These are phyloP conservation scores for Notodonta ziczac DNA, from an alignment of 2,888 invertebrate genomes.

Conservation along the genomic window DNA sequence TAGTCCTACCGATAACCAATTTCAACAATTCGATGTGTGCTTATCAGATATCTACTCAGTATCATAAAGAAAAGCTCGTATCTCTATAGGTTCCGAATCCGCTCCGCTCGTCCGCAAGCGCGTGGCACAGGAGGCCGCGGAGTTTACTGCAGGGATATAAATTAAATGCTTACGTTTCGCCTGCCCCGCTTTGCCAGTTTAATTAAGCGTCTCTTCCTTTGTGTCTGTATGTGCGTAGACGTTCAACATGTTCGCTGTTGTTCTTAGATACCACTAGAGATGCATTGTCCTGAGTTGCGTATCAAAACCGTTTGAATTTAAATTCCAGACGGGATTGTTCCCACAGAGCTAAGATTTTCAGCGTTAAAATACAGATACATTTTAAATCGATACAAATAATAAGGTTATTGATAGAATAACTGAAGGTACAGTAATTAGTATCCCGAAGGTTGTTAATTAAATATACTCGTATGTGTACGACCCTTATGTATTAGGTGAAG, in stretches of 20 bases:
- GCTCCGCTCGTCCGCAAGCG: slow-evolving; percentile 54
- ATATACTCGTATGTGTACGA: slow-evolving; percentile 29
- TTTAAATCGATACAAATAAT: too few species aligned
- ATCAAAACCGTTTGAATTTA: slow-evolving; percentile 34
- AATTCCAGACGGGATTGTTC: slow-evolving; percentile 23
- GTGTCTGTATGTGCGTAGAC: slow-evolving; percentile 79
- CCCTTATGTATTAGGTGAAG: slow-evolving; percentile 30
- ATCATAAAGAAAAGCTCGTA: too few species aligned
- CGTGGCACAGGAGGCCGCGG: slow-evolving; percentile 70
- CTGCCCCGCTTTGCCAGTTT: slow-evolving; percentile 80
- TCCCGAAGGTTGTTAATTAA: slow-evolving; percentile 15
- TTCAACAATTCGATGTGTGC: too few species aligned
- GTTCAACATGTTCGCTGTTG: slow-evolving; percentile 71
- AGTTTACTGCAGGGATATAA: slow-evolving; percentile 83
- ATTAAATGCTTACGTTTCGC: slow-evolving; percentile 84
- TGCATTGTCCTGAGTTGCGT: slow-evolving; percentile 42
- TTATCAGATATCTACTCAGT: too few species aligned
- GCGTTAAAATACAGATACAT: neutral
- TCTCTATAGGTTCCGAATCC: slow-evolving; percentile 18
- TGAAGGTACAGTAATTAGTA: neutral
- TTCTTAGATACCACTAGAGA: slow-evolving; percentile 60
- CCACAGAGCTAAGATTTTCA: neutral
- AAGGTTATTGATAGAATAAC: neutral
- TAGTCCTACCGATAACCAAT: too few species aligned
- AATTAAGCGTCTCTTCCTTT: slow-evolving; percentile 81